Percentiles rank a stretch among this genome's conserved stretches.
These are phyloP conservation scores for Spea hammondii DNA, from an alignment of 2,797 vertebrate genomes.

Conservation along the genomic window DNA sequence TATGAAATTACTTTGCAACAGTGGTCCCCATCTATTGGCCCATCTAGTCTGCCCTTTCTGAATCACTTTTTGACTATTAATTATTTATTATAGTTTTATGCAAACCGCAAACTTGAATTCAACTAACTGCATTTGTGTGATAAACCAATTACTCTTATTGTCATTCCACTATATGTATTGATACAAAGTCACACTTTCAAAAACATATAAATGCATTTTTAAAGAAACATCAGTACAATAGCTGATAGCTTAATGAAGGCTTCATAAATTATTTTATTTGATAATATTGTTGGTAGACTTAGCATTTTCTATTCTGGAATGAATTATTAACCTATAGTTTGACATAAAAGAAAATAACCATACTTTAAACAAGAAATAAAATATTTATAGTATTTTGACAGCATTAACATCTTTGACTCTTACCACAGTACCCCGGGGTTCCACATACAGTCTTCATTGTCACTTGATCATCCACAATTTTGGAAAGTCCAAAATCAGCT, in stretches of 20 bases:
- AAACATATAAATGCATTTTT: not conserved
- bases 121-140: too few relatives aligned
- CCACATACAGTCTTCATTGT: constrained; percentile 88
- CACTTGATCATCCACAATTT: constrained; percentile 83
- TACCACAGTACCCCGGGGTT: constrained; percentile 86
- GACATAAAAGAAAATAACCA: not conserved
- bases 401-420: constrained; percentile 35
- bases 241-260: not conserved
- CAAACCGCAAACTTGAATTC: too few relatives aligned
- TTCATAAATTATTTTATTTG: not conserved
- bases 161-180: not conserved
- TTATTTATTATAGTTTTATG: too few relatives aligned
- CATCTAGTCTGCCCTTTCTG: too few relatives aligned
- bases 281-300: not conserved
- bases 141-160: too few relatives aligned
- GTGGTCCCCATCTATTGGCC: too few relatives aligned
- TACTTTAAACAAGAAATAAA: not conserved
- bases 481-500: constrained; percentile 88
- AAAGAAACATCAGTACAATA: not conserved
- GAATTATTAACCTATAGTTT: not conserved
- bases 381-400: not conserved
- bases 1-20: too few relatives aligned
- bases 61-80: too few relatives aligned
- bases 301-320: not conserved
- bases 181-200: not conserved